These are phyloP conservation scores for Carollia perspicillata DNA, from an alignment of 2,113 vertebrate species.

Conservation along the genomic window DNA sequence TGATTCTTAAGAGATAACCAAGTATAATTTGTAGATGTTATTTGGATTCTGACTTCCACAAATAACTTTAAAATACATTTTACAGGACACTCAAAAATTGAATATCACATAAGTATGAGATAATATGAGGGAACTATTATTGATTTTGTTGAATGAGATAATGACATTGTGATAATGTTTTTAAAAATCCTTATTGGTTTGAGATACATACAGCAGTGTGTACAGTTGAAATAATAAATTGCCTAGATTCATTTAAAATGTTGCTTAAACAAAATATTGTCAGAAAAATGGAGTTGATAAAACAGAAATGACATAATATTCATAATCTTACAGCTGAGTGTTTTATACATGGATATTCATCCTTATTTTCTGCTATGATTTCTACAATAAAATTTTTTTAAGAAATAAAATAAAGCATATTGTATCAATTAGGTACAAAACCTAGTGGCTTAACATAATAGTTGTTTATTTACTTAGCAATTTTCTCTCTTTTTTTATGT, in stretches of 20 bases:
- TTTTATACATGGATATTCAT: neutral
- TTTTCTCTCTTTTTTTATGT: neutral
- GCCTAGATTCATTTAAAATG: neutral
- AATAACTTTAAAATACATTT: neutral
- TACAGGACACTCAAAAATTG: neutral
- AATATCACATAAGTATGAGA: neutral
- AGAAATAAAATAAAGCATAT: neutral
- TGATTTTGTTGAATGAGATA: neutral
- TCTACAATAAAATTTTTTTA: neutral
- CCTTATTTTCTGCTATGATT: neutral
- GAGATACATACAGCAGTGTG: neutral
- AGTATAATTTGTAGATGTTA: neutral
- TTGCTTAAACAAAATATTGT: neutral
- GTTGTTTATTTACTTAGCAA: neutral
- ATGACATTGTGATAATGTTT: neutral
- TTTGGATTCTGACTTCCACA: neutral
- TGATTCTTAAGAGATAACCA: neutral
- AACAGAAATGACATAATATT: neutral
- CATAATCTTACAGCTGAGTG: neutral
- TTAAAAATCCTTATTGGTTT: neutral
- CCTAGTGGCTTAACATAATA: neutral
- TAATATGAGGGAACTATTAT: neutral
- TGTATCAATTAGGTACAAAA: neutral
- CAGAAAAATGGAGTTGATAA: neutral
- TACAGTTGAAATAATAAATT: neutral